Conservation (phyloP, 2,113 vertebrate species). For the Jaculus jaculus region DNA sequence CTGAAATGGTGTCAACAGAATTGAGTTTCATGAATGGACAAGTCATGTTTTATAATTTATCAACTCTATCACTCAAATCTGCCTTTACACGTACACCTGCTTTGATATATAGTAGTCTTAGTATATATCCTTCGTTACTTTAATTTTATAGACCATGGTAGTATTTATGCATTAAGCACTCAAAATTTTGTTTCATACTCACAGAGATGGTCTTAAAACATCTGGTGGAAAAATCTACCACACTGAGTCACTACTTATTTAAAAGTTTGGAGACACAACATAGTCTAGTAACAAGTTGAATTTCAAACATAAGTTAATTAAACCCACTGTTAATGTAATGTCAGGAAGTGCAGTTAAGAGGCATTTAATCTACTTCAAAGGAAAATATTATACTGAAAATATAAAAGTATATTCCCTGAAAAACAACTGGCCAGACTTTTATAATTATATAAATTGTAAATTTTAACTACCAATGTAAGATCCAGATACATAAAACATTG, state of each 20-base stretch:
- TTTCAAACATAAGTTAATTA: not conserved
- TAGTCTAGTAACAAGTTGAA: not conserved
- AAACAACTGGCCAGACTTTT: not conserved
- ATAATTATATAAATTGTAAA: not conserved
- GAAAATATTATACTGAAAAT: not conserved
- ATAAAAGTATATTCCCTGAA: not conserved
- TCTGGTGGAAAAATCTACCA: not conserved
- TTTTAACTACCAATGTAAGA: not conserved
- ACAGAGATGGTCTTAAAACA: constrained; percentile 1
- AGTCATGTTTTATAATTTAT: not conserved
- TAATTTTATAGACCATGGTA: not conserved
- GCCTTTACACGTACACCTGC: not conserved
- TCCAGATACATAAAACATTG: not conserved
- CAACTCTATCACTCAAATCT: not conserved
- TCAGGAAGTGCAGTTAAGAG: not conserved
- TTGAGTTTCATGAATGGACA: not conserved
- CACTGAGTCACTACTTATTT: not conserved
- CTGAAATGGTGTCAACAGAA: constrained; percentile 68
- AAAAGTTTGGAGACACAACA: not conserved
- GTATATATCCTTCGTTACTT: not conserved
- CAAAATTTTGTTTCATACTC: not conserved
- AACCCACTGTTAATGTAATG: not conserved
- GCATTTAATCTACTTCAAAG: not conserved
- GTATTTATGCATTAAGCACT: not conserved
- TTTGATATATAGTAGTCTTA: not conserved